Conservation (phyloP, 2,797 vertebrate species). For the Xerus rutilus region DNA sequence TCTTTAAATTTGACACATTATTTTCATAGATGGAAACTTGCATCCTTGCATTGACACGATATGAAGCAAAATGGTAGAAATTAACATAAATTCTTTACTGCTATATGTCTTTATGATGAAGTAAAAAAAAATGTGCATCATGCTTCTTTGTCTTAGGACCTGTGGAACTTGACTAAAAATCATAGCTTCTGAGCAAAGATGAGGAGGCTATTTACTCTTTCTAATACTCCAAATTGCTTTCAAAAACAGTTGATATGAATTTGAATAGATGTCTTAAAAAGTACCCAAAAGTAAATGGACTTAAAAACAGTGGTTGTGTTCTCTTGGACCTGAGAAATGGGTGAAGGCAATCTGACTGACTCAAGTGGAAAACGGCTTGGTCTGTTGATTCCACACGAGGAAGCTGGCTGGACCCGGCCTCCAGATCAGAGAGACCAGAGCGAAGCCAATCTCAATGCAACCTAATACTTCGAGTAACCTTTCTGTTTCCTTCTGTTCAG, state of each 20-base stretch:
- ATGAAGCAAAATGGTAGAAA: not conserved
- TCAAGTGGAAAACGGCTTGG: not conserved
- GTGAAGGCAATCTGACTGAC: not conserved
- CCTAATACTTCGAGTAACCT: not conserved
- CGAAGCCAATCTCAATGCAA: not conserved
- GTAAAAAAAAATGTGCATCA: not conserved
- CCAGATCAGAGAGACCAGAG: not conserved
- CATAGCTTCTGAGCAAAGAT: not conserved
- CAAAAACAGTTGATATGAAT: not conserved
- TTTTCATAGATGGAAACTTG: not conserved
- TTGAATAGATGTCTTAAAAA: not conserved
- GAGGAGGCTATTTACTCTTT: not conserved
- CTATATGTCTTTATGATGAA: not conserved
- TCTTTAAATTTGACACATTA: not conserved
- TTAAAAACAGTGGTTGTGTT: not conserved
- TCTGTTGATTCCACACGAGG: not conserved
- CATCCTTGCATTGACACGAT: not conserved
- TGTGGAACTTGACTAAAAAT: not conserved
- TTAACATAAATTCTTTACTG: not conserved
- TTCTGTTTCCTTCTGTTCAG: not conserved
- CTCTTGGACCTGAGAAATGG: not conserved
- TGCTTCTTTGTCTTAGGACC: not conserved
- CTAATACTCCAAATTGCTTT: not conserved
- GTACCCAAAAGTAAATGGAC: not conserved
- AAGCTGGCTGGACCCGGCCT: not conserved